phyloP scores from a whole-genome alignment of 1,140 invertebrate genomes.

The Pachypeltis micranthus region DNA sequence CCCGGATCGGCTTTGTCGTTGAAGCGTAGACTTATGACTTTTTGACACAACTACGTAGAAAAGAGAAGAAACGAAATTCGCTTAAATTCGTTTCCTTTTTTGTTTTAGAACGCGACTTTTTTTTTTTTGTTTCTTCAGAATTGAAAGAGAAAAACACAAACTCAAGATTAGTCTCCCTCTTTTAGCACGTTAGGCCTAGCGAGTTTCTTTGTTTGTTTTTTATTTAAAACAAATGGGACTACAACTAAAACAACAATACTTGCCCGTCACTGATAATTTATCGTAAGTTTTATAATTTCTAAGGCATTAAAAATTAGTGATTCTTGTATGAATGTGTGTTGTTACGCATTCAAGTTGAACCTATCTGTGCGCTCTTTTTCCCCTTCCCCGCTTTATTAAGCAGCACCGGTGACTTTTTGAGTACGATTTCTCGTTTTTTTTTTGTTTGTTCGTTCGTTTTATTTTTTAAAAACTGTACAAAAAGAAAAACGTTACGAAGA shows the following conservation, averaged over 20 bases:
- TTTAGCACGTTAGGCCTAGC: slow-evolving; percentile 22
- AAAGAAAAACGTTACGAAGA: too few relatives aligned
- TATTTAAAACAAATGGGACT: slow-evolving; percentile 1
- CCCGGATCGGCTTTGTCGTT: too few relatives aligned
- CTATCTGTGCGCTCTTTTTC: slow-evolving; percentile 21
- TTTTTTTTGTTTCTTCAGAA: too few relatives aligned
- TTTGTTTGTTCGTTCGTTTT: background rate
- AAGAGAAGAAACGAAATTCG: too few relatives aligned
- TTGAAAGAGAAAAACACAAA: too few relatives aligned
- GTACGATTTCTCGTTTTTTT: background rate
- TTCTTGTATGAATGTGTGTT: slow-evolving; percentile 20
- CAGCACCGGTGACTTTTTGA: too few relatives aligned
- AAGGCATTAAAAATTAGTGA: slow-evolving; percentile 22
- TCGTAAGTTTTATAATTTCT: slow-evolving; percentile 24
- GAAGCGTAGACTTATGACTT: too few relatives aligned
- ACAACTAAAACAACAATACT: slow-evolving; percentile 19
- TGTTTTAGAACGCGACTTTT: too few relatives aligned
- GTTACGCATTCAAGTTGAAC: slow-evolving; percentile 21
- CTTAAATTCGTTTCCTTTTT: too few relatives aligned
- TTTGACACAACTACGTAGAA: too few relatives aligned
- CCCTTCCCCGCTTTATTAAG: too few relatives aligned
- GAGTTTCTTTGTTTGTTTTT: too few relatives aligned
- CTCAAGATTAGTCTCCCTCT: slow-evolving; percentile 13
- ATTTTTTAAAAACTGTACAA: background rate
- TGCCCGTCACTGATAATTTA: slow-evolving; percentile 23